A percentile compares a stretch with the other conserved stretches of the same genome.
Evolutionary conservation across 2,113 vertebrate genomes (phyloP).

Genomic region (Ictalurus furcatus): DNA sequence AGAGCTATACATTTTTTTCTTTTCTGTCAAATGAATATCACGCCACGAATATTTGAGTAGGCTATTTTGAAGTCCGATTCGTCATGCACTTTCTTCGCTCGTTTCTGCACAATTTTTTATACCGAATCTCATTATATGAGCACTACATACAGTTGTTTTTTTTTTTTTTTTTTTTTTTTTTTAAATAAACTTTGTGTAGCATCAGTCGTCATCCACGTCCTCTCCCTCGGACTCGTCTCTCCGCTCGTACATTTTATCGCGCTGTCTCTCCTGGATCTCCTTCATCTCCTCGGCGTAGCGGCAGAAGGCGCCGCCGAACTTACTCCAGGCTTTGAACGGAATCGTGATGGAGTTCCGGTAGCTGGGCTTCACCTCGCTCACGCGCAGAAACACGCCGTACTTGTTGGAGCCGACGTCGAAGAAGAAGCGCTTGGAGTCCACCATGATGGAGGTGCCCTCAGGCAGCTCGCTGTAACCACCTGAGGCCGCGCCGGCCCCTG

Average conservation of each 20-base stretch:
- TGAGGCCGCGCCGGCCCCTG: conserved; percentile 60
- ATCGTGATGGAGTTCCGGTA: conserved; percentile 98
- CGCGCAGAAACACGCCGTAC: conserved; percentile 93
- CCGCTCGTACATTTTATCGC: conserved; percentile 89
- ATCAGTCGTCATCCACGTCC: conserved; percentile 92
- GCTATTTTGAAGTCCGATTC: conserved; percentile 73
- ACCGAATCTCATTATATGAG: conserved; percentile 50
- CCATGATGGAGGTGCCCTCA: conserved; percentile 93
- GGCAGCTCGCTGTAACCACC: conserved; percentile 87
- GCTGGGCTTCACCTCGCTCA: conserved; percentile 96
- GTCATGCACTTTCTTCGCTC: conserved; percentile 71
- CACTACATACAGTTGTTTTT: conserved; percentile 13
- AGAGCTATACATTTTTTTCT: conserved; percentile 61
- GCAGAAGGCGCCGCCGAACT: conserved; percentile 92
- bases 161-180: background rate
- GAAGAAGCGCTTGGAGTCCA: conserved; percentile 95
- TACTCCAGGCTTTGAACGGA: conserved; percentile 94
- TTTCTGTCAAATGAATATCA: conserved; percentile 68
- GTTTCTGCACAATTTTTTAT: conserved; percentile 53
- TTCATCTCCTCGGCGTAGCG: conserved; percentile 97
- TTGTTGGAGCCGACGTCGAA: conserved; percentile 98
- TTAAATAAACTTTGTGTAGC: background rate
- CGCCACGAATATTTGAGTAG: conserved; percentile 71
- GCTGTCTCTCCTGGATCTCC: conserved; percentile 91
- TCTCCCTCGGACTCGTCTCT: conserved; percentile 92